Evolutionary conservation across 30 jellyfish, hydroid and myxozoan genomes (phyloP).

Genomic region (Nemopilema nomurai): DNA sequence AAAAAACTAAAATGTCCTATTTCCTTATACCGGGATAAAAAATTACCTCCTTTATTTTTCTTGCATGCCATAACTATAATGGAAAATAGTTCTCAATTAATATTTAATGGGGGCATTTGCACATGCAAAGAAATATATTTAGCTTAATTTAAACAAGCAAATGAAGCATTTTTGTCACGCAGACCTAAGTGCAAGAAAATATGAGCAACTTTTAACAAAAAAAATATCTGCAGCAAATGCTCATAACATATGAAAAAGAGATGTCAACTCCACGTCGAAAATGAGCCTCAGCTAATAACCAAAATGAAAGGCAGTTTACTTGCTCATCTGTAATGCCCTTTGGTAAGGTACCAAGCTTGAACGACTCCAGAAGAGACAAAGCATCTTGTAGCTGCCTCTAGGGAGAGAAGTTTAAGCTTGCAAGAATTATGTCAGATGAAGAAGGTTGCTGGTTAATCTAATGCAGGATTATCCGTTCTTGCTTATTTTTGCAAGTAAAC

Average conservation of each 20-base stretch:
- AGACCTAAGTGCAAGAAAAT: neutral
- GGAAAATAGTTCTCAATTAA: neutral
- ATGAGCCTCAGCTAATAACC: no score
- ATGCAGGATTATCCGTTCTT: no score
- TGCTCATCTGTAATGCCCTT: conserved; percentile 59
- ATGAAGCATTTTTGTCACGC: no score
- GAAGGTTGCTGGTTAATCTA: no score
- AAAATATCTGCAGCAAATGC: neutral
- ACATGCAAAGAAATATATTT: no score
- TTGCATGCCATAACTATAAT: conserved; percentile 80
- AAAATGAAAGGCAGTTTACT: neutral
- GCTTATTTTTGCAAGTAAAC: no score
- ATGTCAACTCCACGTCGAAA: no score
- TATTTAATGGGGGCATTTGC: neutral
- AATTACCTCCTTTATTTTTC: conserved; percentile 78
- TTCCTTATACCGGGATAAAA: no score
- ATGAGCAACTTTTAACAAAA: neutral
- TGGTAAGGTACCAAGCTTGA: conserved; percentile 43
- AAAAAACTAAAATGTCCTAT: no score
- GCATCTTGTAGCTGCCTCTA: conserved; percentile 49
- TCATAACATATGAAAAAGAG: no score
- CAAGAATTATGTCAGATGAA: neutral
- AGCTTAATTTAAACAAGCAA: no score
- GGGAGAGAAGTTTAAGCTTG: neutral
- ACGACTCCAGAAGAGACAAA: conserved; percentile 47